phyloP scores from a whole-genome alignment of 2,888 invertebrate genomes.

The Pilophorus perplexus region DNA sequence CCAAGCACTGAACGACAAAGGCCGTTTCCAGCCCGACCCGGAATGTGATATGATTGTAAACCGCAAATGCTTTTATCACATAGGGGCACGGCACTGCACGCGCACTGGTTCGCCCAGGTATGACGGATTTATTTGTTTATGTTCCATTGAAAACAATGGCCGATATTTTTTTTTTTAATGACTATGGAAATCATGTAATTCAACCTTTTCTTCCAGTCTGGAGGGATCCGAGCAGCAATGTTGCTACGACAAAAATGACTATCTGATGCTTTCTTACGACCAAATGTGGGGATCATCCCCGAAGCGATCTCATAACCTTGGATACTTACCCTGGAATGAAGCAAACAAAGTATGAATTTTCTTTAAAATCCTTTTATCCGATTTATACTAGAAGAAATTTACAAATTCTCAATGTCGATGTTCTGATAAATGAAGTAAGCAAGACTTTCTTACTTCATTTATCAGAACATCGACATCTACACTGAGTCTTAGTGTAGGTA shows the following conservation, averaged over 20 bases:
- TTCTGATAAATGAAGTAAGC: too few relatives aligned
- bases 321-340: conserved; percentile 89
- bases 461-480: too few relatives aligned
- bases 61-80: conserved; percentile 81
- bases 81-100: conserved; percentile 89
- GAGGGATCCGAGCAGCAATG: conserved; percentile 96
- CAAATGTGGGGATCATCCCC: conserved; percentile 92
- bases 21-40: conserved; percentile 84
- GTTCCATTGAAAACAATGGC: neutral
- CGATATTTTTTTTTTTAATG: too few relatives aligned
- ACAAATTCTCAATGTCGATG: too few relatives aligned
- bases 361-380: too few relatives aligned
- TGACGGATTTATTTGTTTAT: conserved; percentile 19
- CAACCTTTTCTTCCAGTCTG: conserved; percentile 57
- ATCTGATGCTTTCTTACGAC: conserved; percentile 90
- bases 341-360: conserved; percentile 86
- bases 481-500: too few relatives aligned
- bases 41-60: conserved; percentile 90
- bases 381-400: too few relatives aligned
- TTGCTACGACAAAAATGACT: conserved; percentile 90
- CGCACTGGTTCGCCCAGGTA: conserved; percentile 87
- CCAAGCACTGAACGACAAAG: conserved; percentile 89
- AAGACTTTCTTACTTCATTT: too few relatives aligned
- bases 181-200: too few relatives aligned
- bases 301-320: conserved; percentile 81